Evolutionary conservation across 2,888 invertebrate genomes (phyloP), one percentile per base, ranked within the genome.

Genomic region (Drosophila acutilabella): DNA sequence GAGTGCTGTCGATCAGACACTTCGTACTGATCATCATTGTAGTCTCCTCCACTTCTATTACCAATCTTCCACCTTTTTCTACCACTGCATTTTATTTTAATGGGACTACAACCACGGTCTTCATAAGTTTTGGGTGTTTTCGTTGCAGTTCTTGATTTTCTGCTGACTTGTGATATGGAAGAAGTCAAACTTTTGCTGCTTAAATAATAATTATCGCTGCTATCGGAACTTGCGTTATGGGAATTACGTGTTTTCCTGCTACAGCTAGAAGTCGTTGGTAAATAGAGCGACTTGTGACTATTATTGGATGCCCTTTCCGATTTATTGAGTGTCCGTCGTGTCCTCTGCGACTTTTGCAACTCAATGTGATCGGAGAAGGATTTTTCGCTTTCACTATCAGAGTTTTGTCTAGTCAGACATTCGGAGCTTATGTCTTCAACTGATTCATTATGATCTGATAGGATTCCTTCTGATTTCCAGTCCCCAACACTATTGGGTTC

Each of bases 31-130:
- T n/a, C n/a, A n/a, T n/a, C n/a, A n/a, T n/a, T n/a, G n/a, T n/a
- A 20, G 6, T 18, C 13, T n/a, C 5, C 8, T 20, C 33, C 18
- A 30, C 44, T 4, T 42, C 14, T 8, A 7, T 6, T 5, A 13
- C 14, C 14, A 8, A 45, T 30, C 16, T 1, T 47, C 13, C 18
- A 11, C 13, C 47, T 40, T 2, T 6, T 11, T 20, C 13, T 30
- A 11, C n/a, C 20, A 2, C n/a, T 16, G 2, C 13, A 59, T 20
- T 47, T 48, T 13, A 81, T 36, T 26, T 66, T 60, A 41, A 87
- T 87, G 30, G 88, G 88, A 51, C 88, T 87, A 47, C 64, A 72
- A 16, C 53, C 83, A 13, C 88, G 80, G 76, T 83, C 82, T 41
- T 68, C 54, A 61, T 54, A 83, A 10, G 42, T 68, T 44, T 69